Base-by-base conservation (phyloP, 2,113 vertebrate genomes). In the Lampris megalopsis region DNA sequence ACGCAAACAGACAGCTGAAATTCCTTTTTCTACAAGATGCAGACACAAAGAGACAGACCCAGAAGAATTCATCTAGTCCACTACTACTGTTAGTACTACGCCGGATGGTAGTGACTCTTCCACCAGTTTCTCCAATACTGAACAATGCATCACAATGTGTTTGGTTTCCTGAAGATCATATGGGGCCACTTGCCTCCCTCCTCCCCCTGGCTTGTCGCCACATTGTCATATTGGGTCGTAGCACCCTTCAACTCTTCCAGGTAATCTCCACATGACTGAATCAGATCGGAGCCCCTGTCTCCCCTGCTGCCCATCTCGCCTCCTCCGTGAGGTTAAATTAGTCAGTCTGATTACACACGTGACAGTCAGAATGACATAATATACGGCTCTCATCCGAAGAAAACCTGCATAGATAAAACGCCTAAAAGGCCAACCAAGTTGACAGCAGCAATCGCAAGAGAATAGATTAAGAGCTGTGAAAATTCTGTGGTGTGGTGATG, bases 151-250 rank as follows among this genome's bases (percentile, higher is more conserved):
- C 43, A 72, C 1, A 2, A 48, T 73, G 57, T 61, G 81, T 24
- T n/a, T 43, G 42, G 5, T 43, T 81, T 54, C 56, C 54, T 67
- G 41, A 57, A 9, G 50, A 63, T 82, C 86, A 87, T 83, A 73
- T 60, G 73, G 53, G 43, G 9, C 67, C 7, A 2, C 3, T 6
- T 61, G 67, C 58, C 53, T 49, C 45, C 54, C 69, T 62, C 80
- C 57, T 79, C 81, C 69, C 79, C 82, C 72, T 41, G 65, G 24
- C 64, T 60, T 54, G 71, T 73, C 64, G 75, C 87, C 86, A 86
- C 83, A 88, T 71, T 81, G 86, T 66, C 75, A 56, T 62, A 1
- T 9, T 9, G 71, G 74, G 74, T 1, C 57, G 83, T 1, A 65
- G 35, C 4, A 8, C 6, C 59, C 52, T 1, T 40, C 9, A 9